Conservation (phyloP, 2,797 vertebrate species). For the Geotrypetes seraphini region DNA sequence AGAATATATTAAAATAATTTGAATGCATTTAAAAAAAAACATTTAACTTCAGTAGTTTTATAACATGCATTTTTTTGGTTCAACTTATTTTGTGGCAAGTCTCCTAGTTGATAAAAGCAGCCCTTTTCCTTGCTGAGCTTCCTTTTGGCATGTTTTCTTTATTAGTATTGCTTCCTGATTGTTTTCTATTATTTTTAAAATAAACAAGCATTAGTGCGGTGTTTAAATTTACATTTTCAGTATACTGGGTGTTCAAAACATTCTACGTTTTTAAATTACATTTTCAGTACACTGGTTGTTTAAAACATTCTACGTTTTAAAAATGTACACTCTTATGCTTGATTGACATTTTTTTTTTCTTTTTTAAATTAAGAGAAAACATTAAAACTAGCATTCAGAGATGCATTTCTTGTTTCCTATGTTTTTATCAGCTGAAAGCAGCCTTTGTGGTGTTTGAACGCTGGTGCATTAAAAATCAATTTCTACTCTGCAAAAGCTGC, state of each 20-base stretch:
- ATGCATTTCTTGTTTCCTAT: slow-evolving; percentile 48
- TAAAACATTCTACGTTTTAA: slow-evolving; percentile 20
- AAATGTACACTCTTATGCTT: no score
- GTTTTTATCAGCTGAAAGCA: slow-evolving; percentile 52
- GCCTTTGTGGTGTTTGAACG: slow-evolving; percentile 46
- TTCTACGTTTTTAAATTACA: slow-evolving; percentile 15
- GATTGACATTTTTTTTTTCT: no score
- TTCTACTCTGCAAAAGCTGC: slow-evolving; percentile 45
- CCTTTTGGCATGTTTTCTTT: not conserved
- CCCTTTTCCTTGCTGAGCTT: not conserved
- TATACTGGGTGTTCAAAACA: not conserved
- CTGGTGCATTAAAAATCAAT: slow-evolving; percentile 48
- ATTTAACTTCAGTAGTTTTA: slow-evolving; percentile 24
- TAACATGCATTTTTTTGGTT: slow-evolving; percentile 7
- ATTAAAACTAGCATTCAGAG: slow-evolving; percentile 45
- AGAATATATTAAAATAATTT: slow-evolving; percentile 49
- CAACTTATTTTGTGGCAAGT: slow-evolving; percentile 18
- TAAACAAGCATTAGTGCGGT: slow-evolving; percentile 1
- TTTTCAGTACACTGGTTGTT: slow-evolving; percentile 1
- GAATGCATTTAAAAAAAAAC: slow-evolving; percentile 16
- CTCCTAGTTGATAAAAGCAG: slow-evolving; percentile 13
- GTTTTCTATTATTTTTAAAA: no score
- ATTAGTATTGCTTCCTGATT: no score
- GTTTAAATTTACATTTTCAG: slow-evolving; percentile 19
- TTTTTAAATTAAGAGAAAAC: slow-evolving; percentile 49